Base-by-base conservation (phyloP, 2,888 invertebrate genomes). In the Chironomus tentans region DNA sequence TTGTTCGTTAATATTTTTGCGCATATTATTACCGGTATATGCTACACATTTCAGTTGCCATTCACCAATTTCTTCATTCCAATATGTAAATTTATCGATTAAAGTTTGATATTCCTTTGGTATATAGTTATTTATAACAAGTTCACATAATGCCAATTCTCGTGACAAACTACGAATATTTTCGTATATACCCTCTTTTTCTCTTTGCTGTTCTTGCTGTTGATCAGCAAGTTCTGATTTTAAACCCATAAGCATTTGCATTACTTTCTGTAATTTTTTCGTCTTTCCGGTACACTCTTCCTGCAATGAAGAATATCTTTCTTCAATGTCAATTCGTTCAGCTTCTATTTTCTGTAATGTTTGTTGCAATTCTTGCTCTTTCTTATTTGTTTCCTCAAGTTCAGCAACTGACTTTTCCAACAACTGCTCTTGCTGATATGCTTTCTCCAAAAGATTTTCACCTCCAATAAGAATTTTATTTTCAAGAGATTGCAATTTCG, bases 21-120 rank as follows among this genome's bases (percentile, higher is more conserved):
- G 87, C 96, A 98, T 98, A 82, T 99, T 99, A 85, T 99, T 99
- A 0, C 98, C 98, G 6, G 98, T 97, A 84, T 99, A 99, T 0
- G 98, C 98, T 6, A 99, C 97, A 83, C 98, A 98, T 82, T 93
- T 92, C 68, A 99, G 88, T 83, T 98, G 97, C 94, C 98, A 99
- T 84, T 99, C 98, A 47, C 98, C 98, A 47, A 97, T 94, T 81
- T 98, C 98, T 83, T 97, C 97, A 85, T 97, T 98, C 97, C 98
- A 99, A 81, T 94, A 92, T 65, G 97, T 92, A 81, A 97, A 94
- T 80, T 92, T 88, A 81, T 96, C 95, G 78, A 98, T 93, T 84
- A 94, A 88, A 70, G 91, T 91, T 87, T 95, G 92, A 84, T 97
- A 97, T 82, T 96, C 93, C 80, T 90, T 90, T 0, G 98, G 98